These are phyloP conservation scores for Peromyscus attwateri DNA, from an alignment of 2,797 vertebrate genomes.

Conservation along the genomic window DNA sequence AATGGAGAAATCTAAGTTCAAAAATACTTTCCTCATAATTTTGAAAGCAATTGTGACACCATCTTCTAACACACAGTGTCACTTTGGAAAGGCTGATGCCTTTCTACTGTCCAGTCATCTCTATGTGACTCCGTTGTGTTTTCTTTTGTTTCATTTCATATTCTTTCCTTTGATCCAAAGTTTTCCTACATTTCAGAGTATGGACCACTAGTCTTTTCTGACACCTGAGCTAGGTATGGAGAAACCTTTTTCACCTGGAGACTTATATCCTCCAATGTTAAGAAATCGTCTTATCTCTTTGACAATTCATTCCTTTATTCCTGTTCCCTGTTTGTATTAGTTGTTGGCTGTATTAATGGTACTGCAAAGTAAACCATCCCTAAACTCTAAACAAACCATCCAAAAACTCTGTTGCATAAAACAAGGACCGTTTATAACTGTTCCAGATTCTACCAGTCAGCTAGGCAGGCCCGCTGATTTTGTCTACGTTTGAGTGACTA, in stretches of 20 bases:
- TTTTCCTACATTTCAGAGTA: constrained; percentile 48
- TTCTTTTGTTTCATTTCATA: constrained; percentile 31
- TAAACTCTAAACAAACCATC: neutral
- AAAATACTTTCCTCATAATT: constrained; percentile 19
- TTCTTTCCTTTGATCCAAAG: neutral
- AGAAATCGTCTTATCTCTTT: constrained; percentile 34
- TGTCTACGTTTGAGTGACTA: neutral
- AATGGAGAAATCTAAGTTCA: constrained; percentile 31
- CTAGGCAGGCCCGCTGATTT: neutral
- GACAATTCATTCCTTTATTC: constrained; percentile 1
- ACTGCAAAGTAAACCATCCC: neutral
- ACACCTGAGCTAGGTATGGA: neutral
- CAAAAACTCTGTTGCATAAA: constrained; percentile 27
- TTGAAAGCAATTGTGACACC: neutral
- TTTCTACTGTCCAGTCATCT: constrained; percentile 32
- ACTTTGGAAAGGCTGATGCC: neutral
- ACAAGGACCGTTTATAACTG: neutral
- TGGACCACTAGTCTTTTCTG: neutral
- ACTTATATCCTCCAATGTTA: neutral
- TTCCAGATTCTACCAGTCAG: neutral
- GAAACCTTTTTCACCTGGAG: neutral
- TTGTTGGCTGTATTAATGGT: neutral
- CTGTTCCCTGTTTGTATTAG: neutral
- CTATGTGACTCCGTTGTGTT: neutral
- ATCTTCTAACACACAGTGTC: neutral